phyloP scores from a whole-genome alignment of 2,888 invertebrate genomes.

The Poecilus cupreus region DNA sequence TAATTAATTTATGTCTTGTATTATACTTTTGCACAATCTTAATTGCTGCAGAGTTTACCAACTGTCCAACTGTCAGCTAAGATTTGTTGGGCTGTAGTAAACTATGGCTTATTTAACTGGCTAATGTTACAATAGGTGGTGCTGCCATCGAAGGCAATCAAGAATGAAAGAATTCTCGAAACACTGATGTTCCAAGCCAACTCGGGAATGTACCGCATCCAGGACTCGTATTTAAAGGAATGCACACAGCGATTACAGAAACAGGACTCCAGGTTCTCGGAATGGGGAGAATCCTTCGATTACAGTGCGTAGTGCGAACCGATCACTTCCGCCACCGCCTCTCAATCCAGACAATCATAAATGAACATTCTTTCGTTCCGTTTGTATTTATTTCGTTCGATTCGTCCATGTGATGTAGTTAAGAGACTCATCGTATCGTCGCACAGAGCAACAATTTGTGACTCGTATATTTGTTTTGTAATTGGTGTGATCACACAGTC shows the following conservation, averaged over 20 bases:
- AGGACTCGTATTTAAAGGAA: slow-evolving; percentile 90
- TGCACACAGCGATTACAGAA: slow-evolving; percentile 91
- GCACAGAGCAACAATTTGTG: slow-evolving; percentile 39
- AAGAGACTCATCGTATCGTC: slow-evolving; percentile 10
- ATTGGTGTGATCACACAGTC: slow-evolving; percentile 56
- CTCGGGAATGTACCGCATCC: slow-evolving; percentile 93
- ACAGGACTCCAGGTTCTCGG: slow-evolving; percentile 90
- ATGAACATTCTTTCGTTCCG: slow-evolving; percentile 2
- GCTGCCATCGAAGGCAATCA: slow-evolving; percentile 93
- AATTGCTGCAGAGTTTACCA: no score
- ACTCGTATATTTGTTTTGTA: slow-evolving; percentile 55
- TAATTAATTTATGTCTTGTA: no score
- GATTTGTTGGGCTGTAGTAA: no score
- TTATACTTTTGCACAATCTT: no score
- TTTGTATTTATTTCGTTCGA: slow-evolving; percentile 20
- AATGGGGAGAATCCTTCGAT: slow-evolving; percentile 88
- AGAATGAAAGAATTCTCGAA: slow-evolving; percentile 92
- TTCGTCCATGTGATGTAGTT: slow-evolving; percentile 56
- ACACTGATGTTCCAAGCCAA: slow-evolving; percentile 96
- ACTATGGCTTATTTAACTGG: slow-evolving; percentile 58
- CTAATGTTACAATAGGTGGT: slow-evolving; percentile 80
- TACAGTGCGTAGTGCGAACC: slow-evolving; percentile 71
- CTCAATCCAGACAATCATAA: slow-evolving; percentile 56
- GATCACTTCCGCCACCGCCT: slow-evolving; percentile 27
- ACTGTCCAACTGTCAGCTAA: no score